Evolutionary conservation across 2,888 invertebrate species (phyloP), one percentile per base, ranked within the genome.

Genomic region (Laothoe populi): DNA sequence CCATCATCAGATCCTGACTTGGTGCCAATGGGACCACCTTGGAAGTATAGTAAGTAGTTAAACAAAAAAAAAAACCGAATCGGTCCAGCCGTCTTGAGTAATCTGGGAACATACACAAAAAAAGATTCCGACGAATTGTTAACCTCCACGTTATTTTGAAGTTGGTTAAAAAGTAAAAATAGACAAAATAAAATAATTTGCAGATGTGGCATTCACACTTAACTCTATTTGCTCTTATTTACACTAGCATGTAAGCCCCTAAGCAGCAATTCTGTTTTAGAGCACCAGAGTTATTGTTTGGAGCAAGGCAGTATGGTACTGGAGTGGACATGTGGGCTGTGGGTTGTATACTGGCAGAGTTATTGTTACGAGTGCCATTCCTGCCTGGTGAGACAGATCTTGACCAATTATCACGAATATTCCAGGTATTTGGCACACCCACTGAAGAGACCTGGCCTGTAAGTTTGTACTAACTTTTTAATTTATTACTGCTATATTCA

Each of bases 241-340:
- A n/a, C n/a, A n/a, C n/a, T n/a, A n/a, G n/a, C n/a, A n/a, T n/a
- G n/a, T n/a, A n/a, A n/a, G n/a, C n/a, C n/a, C n/a, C n/a, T n/a
- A n/a, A n/a, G n/a, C n/a, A n/a, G n/a, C n/a, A n/a, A 21, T 10
- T 24, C 4, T 49, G 46, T 78, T 81, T 38, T 74, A 94, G 97
- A 80, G 95, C 96, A 31, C 99, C 99, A 0, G 99, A 99, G 86
- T 90, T 99, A 35, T 90, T 99, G 42, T 99, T 97, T 90, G 99
- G 99, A 21, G 98, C 99, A 0, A 94, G 97, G 57, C 97, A 97
- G 79, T 99, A 99, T 87, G 97, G 98, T 13, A 97, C 97, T 11
- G 98, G 98, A 1, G 97, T 99, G 16, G 99, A 99, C 82, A 98
- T 99, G 94, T 99, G 99, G 99, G 99, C 99, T 3, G 95, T 99